Conservation (phyloP, 2,888 invertebrate species). For the Agrochola litura region DNA sequence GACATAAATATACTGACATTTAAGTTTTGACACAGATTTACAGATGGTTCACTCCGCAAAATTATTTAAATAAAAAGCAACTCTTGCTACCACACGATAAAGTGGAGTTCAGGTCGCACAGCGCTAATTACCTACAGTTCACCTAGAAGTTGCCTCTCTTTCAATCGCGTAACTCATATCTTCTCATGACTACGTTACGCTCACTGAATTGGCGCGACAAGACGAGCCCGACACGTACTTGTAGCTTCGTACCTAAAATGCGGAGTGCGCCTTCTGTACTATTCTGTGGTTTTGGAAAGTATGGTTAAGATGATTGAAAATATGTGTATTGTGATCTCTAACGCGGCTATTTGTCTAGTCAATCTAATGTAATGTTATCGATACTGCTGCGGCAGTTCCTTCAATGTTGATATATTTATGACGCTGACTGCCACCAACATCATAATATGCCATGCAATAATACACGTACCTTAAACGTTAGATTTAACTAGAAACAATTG, state of each 20-base stretch:
- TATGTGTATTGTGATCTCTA: slow-evolving; percentile 55
- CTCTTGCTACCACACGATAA: too few relatives aligned
- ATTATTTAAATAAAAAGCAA: too few relatives aligned
- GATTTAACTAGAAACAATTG: slow-evolving; percentile 52
- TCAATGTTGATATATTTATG: slow-evolving; percentile 60
- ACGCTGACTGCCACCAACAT: slow-evolving; percentile 53
- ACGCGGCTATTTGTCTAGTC: slow-evolving; percentile 57
- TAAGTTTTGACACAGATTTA: slow-evolving; percentile 13
- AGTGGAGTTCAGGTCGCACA: too few relatives aligned
- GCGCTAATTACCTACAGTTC: too few relatives aligned
- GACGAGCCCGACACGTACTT: too few relatives aligned
- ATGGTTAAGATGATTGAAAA: slow-evolving; percentile 27
- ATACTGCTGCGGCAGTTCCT: slow-evolving; percentile 42
- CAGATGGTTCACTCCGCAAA: too few relatives aligned
- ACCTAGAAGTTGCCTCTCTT: too few relatives aligned
- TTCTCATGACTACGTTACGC: too few relatives aligned
- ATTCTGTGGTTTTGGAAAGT: slow-evolving; percentile 6
- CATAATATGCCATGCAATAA: slow-evolving; percentile 60
- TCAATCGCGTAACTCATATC: too few relatives aligned
- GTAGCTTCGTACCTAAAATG: too few relatives aligned
- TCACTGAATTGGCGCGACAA: too few relatives aligned
- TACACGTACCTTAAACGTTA: slow-evolving; percentile 57
- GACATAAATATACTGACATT: slow-evolving; percentile 61
- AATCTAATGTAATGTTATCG: slow-evolving; percentile 42
- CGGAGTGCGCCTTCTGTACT: too few relatives aligned